phyloP scores from a whole-genome alignment of 2,888 invertebrate species.

The Euplagia quadripunctaria region DNA sequence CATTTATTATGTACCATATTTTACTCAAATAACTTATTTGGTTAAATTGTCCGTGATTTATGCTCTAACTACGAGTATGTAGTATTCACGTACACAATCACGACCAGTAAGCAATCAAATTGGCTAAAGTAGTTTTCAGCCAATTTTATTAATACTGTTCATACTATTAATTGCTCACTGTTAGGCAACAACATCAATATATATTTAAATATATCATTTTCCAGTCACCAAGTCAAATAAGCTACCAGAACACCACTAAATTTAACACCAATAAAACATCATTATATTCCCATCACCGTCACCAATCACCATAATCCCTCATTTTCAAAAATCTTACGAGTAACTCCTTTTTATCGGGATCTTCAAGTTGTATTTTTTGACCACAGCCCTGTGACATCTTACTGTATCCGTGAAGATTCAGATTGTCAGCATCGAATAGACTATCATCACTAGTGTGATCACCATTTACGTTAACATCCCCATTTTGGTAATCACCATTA shows the following conservation, averaged over 20 bases:
- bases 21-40: no score
- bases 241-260: neutral
- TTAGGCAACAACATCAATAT: no score
- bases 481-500: slow-evolving; percentile 12
- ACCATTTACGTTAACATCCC: slow-evolving; percentile 15
- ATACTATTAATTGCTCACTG: no score
- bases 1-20: no score
- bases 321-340: slow-evolving; percentile 67
- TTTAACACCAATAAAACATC: slow-evolving; percentile 4
- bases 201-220: neutral
- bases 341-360: slow-evolving; percentile 76
- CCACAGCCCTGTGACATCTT: slow-evolving; percentile 75
- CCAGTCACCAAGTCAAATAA: neutral
- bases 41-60: no score
- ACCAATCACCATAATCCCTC: neutral
- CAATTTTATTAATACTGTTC: no score
- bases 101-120: no score
- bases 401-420: slow-evolving; percentile 74
- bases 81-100: no score
- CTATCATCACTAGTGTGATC: slow-evolving; percentile 38
- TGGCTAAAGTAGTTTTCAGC: no score
- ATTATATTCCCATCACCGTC: slow-evolving; percentile 36
- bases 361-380: slow-evolving; percentile 75
- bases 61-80: no score
- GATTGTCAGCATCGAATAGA: slow-evolving; percentile 52